Percentiles rank a stretch among this genome's conserved stretches.
phyloP scores from a whole-genome alignment of 2,797 vertebrate genomes.

The Scleropages formosus region DNA sequence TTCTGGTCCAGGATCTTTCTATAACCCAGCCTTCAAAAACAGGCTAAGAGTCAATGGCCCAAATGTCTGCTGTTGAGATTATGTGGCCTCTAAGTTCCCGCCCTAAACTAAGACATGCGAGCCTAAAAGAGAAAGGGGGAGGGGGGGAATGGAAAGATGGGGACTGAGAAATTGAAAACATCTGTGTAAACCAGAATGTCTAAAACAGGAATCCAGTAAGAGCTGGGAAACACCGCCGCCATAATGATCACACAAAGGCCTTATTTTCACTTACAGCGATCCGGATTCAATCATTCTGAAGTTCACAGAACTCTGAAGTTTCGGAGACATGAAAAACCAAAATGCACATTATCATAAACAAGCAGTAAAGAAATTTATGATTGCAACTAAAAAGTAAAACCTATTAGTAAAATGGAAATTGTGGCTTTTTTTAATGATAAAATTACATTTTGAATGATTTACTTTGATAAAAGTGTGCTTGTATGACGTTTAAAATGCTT shows the following conservation, averaged over 20 bases:
- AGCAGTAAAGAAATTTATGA: too few relatives aligned
- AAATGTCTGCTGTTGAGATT: conserved; percentile 51
- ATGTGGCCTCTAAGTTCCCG: conserved; percentile 37
- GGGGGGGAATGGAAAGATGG: conserved; percentile 25
- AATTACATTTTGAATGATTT: too few relatives aligned
- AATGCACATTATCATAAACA: neutral
- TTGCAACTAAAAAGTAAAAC: too few relatives aligned
- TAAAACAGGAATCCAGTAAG: conserved; percentile 15
- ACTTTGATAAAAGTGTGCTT: too few relatives aligned
- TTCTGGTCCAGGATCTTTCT: conserved; percentile 21
- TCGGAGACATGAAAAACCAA: neutral
- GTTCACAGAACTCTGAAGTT: neutral
- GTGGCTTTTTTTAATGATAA: too few relatives aligned
- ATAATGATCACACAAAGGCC: neutral
- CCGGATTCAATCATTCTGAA: conserved; percentile 5
- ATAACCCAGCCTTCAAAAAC: conserved; percentile 38
- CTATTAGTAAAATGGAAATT: too few relatives aligned
- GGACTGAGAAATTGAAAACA: conserved; percentile 29
- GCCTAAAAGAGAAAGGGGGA: conserved; percentile 12
- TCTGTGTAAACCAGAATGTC: conserved; percentile 33
- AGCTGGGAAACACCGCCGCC: neutral
- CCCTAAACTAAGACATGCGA: conserved; percentile 27
- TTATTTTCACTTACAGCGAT: neutral
- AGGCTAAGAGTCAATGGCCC: conserved; percentile 23
- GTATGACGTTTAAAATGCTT: too few relatives aligned